phyloP scores from a whole-genome alignment of 2,888 invertebrate genomes.

The Zaprionus obscuricornis region DNA sequence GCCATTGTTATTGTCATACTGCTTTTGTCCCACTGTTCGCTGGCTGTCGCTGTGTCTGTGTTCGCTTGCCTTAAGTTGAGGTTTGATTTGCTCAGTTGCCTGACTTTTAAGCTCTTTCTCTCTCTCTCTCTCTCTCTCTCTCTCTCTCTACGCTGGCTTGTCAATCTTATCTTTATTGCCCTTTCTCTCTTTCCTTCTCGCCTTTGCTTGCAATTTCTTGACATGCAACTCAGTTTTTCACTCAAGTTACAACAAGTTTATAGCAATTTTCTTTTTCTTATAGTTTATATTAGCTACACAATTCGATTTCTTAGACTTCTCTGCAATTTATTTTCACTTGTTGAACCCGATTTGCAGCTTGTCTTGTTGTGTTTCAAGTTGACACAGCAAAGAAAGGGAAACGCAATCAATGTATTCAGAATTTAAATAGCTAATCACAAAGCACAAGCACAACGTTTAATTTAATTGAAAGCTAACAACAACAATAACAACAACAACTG shows the following conservation, averaged over 20 bases:
- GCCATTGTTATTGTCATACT: conserved; percentile 36
- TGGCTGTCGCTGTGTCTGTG: neutral
- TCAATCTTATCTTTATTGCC: too few species aligned
- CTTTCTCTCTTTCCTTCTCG: too few species aligned
- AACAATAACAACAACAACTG: neutral
- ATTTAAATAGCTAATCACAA: too few species aligned
- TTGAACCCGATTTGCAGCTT: too few species aligned
- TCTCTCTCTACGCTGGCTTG: neutral
- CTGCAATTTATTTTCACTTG: too few species aligned
- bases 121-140: conserved; percentile 48
- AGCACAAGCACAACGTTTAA: conserved; percentile 29
- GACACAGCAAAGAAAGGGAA: too few species aligned
- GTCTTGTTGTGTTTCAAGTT: too few species aligned
- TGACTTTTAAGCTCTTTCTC: conserved; percentile 48
- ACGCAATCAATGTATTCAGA: too few species aligned
- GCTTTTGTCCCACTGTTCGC: conserved; percentile 54
- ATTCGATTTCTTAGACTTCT: too few species aligned
- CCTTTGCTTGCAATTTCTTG: conserved; percentile 59
- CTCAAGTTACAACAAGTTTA: conserved; percentile 52
- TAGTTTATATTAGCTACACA: too few species aligned
- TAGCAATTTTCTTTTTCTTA: conserved; percentile 34
- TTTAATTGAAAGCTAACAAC: neutral
- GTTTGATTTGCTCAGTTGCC: conserved; percentile 18
- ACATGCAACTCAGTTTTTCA: conserved; percentile 54
- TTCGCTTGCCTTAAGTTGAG: conserved; percentile 20